Conservation (phyloP, 2,113 vertebrate species). For the Epinephelus fuscoguttatus region DNA sequence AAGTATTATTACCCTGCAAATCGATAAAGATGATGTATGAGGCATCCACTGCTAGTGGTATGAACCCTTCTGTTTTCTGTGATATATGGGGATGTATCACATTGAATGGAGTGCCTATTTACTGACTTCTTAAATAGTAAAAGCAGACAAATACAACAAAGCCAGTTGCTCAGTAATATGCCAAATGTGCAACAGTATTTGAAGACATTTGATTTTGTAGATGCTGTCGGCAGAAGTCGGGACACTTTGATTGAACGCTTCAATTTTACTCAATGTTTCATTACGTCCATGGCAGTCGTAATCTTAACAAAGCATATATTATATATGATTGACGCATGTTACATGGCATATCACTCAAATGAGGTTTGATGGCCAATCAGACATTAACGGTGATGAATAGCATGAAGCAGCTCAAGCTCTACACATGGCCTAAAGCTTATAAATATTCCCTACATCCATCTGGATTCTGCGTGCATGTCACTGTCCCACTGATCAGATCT, state of each 20-base stretch:
- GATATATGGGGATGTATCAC: conserved; percentile 74
- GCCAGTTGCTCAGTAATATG: conserved; percentile 14
- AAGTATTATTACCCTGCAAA: conserved; percentile 79
- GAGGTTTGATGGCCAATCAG: conserved; percentile 52
- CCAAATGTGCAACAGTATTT: conserved; percentile 31
- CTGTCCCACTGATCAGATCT: conserved; percentile 20
- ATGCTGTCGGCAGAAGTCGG: not conserved
- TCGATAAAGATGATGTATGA: conserved; percentile 80
- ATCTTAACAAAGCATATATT: conserved; percentile 44
- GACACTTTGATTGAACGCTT: conserved; percentile 44
- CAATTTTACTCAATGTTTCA: conserved; percentile 31
- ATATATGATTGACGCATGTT: conserved; percentile 39
- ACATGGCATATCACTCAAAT: conserved; percentile 31
- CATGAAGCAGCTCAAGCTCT: conserved; percentile 7
- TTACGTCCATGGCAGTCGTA: conserved; percentile 28
- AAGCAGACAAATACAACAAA: conserved; percentile 36
- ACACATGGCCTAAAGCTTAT: conserved; percentile 22
- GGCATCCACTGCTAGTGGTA: conserved; percentile 51
- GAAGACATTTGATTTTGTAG: conserved; percentile 34
- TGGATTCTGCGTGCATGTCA: not conserved
- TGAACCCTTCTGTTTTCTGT: conserved; percentile 68
- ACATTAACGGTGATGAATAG: conserved; percentile 42
- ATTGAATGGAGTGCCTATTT: conserved; percentile 64
- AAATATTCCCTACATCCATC: conserved; percentile 27
- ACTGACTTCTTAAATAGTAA: conserved; percentile 47